A percentile compares a stretch with the other conserved stretches of the same genome.
phyloP scores from a whole-genome alignment of 2,113 vertebrate genomes.

The Hippotragus niger region DNA sequence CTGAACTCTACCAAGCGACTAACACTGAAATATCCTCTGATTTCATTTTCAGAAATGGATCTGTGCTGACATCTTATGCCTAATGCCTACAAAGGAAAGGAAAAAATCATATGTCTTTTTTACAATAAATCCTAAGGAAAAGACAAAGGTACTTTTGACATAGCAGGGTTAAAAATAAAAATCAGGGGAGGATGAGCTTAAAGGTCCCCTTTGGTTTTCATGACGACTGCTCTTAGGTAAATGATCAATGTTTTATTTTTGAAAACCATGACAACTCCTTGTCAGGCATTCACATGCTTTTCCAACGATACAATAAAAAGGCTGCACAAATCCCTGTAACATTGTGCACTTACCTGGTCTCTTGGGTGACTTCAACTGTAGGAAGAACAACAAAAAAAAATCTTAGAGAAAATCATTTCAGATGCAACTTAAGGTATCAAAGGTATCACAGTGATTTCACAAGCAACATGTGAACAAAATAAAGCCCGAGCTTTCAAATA shows the following conservation, averaged over 20 bases:
- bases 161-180: background rate
- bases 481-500: background rate
- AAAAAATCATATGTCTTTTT: conserved; percentile 2
- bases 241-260: background rate
- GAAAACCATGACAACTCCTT: background rate
- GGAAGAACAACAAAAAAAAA: conserved; percentile 76
- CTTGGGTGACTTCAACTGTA: conserved; percentile 97
- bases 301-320: background rate
- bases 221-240: background rate
- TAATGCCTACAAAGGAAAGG: background rate
- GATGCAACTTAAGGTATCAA: conserved; percentile 11
- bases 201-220: background rate
- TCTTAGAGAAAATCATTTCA: conserved; percentile 68
- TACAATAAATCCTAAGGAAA: background rate
- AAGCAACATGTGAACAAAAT: background rate
- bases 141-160: background rate
- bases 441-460: conserved; percentile 10
- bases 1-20: background rate
- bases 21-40: background rate
- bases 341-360: conserved; percentile 89
- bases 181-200: background rate
- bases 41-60: background rate
- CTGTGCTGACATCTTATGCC: background rate
- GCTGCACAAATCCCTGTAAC: background rate
- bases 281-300: background rate